phyloP scores from a whole-genome alignment of 2,888 invertebrate genomes.

The Papilio demoleus region DNA sequence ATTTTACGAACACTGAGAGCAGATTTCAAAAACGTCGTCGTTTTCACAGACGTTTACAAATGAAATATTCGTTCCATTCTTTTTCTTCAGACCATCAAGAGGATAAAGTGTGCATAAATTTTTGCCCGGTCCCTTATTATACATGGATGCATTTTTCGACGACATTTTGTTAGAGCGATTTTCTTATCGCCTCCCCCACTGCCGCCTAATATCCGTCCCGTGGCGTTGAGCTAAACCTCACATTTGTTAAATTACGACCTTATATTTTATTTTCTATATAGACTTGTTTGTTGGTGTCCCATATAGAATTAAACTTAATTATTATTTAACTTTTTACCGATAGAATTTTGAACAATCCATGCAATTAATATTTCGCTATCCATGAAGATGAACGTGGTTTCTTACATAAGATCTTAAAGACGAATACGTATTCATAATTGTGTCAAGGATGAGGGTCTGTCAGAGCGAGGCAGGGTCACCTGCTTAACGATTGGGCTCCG shows the following conservation, averaged over 20 bases:
- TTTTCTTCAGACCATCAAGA: slow-evolving; percentile 7
- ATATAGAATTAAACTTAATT: neutral
- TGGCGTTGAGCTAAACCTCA: slow-evolving; percentile 3
- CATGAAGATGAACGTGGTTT: neutral
- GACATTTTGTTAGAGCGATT: slow-evolving; percentile 25
- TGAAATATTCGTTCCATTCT: slow-evolving; percentile 8
- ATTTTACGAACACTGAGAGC: neutral
- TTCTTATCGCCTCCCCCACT: slow-evolving; percentile 18
- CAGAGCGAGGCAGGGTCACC: slow-evolving; percentile 23
- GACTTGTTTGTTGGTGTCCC: neutral
- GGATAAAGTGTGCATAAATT: slow-evolving; percentile 20
- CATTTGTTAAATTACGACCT: slow-evolving; percentile 5
- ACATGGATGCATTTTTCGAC: slow-evolving; percentile 25
- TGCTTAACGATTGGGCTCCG: slow-evolving; percentile 32
- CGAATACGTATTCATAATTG: slow-evolving; percentile 20
- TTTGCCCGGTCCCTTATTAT: slow-evolving; percentile 18
- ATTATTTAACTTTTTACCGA: too few species aligned
- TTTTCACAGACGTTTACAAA: slow-evolving; percentile 22
- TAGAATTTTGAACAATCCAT: too few species aligned
- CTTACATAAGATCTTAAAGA: slow-evolving; percentile 2
- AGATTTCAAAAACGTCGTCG: slow-evolving; percentile 18
- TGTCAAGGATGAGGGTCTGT: slow-evolving; percentile 23
- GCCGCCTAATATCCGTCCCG: slow-evolving; percentile 9
- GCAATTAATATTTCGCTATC: too few species aligned
- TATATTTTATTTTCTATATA: slow-evolving; percentile 1